Percentiles rank a stretch among this genome's conserved stretches.
These are phyloP conservation scores for Takifugu ocellatus DNA, from an alignment of 2,797 vertebrate genomes.

Conservation along the genomic window DNA sequence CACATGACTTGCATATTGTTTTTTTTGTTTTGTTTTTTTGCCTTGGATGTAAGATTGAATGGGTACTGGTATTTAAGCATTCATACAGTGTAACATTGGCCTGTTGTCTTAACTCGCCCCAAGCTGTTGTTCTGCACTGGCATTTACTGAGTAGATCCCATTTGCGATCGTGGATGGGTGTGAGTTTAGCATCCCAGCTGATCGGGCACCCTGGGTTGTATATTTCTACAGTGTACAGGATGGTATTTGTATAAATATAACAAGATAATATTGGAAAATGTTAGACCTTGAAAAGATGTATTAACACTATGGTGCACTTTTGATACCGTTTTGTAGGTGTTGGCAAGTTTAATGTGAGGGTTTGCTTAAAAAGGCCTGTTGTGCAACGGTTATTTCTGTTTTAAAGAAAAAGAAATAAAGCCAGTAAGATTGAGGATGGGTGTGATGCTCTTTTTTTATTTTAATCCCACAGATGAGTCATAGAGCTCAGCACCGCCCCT, in stretches of 20 bases:
- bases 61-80: constrained; percentile 69
- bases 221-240: constrained; percentile 91
- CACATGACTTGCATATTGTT: constrained; percentile 58
- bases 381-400: constrained; percentile 86
- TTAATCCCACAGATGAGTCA: constrained; percentile 51
- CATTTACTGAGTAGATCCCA: constrained; percentile 30
- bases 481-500: constrained; percentile 47
- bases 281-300: constrained; percentile 78
- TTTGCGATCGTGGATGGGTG: constrained; percentile 32
- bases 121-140: constrained; percentile 60
- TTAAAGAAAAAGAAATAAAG: constrained; percentile 87
- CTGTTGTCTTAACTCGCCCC: constrained; percentile 56
- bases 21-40: constrained; percentile 68
- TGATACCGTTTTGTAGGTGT: constrained; percentile 90
- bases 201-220: constrained; percentile 79
- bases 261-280: constrained; percentile 77
- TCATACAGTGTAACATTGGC: constrained; percentile 68
- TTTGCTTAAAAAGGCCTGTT: constrained; percentile 84
- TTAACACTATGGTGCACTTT: constrained; percentile 89
- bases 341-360: constrained; percentile 83
- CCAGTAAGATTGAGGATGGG: constrained; percentile 58
- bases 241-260: constrained; percentile 88
- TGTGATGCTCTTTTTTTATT: constrained; percentile 5
- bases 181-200: constrained; percentile 63
- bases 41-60: constrained; percentile 64